Evolutionary conservation across 2,113 vertebrate species (phyloP), one percentile per base, ranked within the genome.

Genomic region (Mastomys coucha): DNA sequence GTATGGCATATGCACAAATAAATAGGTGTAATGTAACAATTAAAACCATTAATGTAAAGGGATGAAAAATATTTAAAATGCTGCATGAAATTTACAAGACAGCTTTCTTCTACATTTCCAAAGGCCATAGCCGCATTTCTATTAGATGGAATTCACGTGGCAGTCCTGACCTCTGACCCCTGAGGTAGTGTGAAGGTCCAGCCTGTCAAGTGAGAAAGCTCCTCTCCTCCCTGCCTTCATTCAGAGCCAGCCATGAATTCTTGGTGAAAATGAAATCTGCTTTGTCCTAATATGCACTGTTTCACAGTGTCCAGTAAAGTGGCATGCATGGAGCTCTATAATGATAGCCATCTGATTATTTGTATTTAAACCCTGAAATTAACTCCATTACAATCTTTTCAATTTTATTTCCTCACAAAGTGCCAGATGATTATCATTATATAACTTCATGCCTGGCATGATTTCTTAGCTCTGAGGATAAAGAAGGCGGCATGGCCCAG

Each of bases 41-140:
- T 45, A 45, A 33, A 92, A 72, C 89, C 20, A 58, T 33, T 58
- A 70, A 33, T 51, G 10, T 73, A 85, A 89, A 22, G 42, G 86
- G 42, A 80, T 88, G 20, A 95, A 89, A 87, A 49, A 56, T 81
- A 92, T 92, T 89, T 96, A 42, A 84, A 69, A 20, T 19, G 53
- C 1, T 26, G 10, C 75, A 76, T 45, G 81, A 85, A 80, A 93
- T 58, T 56, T 75, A 81, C 88, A 88, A 89, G 58, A 77, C 67
- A 12, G 42, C 20, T 42, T 92, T 63, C 51, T 75, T 80, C 45
- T 2, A 72, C 33, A 28, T 36, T 24, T 63, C 13, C 31, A 5
- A 45, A 45, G 72, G 33, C 72, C 91, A 84, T 22, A 82, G 70
- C 9, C 45, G 5, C 36, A 56, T 67, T 77, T 92, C 60, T 65